Evolutionary conservation across 1,140 invertebrate genomes (phyloP).

Genomic region (Cataglyphis hispanica): DNA sequence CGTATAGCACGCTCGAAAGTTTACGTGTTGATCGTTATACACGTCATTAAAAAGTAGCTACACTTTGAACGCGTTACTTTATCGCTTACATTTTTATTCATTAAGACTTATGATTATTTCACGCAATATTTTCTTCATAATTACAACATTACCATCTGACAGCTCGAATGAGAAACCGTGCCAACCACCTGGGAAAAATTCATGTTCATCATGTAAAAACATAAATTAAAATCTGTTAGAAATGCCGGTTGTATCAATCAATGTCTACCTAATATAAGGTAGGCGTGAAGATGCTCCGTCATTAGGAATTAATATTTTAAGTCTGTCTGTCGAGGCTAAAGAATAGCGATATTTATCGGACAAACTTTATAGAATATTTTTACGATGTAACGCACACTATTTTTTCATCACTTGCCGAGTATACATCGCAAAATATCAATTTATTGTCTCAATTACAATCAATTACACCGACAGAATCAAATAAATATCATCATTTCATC

Average conservation of each 20-base stretch:
- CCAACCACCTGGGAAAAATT: slow-evolving; percentile 64
- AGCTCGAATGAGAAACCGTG: slow-evolving; percentile 26
- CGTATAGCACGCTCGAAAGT: neutral
- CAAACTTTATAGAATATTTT: slow-evolving; percentile 9
- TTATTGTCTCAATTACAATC: neutral
- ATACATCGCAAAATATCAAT: too few relatives aligned
- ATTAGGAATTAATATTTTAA: slow-evolving; percentile 59
- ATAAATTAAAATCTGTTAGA: slow-evolving; percentile 79
- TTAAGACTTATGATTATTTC: slow-evolving; percentile 35
- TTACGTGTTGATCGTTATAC: slow-evolving; percentile 23
- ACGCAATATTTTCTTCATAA: slow-evolving; percentile 49
- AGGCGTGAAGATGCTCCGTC: slow-evolving; percentile 76
- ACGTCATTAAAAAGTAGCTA: slow-evolving; percentile 46
- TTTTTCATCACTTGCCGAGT: slow-evolving; percentile 6
- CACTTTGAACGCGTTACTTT: neutral
- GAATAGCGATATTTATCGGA: slow-evolving; percentile 33
- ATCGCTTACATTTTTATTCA: slow-evolving; percentile 58
- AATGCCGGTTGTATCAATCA: slow-evolving; percentile 75
- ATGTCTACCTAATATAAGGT: slow-evolving; percentile 69
- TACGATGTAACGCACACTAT: slow-evolving; percentile 27
- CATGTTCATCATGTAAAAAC: slow-evolving; percentile 73
- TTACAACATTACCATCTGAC: slow-evolving; percentile 28
- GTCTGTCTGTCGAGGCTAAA: neutral
- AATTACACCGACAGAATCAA: neutral
- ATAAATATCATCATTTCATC: neutral